Conservation (phyloP, 2,113 vertebrate species). For the Barbus barbus region DNA sequence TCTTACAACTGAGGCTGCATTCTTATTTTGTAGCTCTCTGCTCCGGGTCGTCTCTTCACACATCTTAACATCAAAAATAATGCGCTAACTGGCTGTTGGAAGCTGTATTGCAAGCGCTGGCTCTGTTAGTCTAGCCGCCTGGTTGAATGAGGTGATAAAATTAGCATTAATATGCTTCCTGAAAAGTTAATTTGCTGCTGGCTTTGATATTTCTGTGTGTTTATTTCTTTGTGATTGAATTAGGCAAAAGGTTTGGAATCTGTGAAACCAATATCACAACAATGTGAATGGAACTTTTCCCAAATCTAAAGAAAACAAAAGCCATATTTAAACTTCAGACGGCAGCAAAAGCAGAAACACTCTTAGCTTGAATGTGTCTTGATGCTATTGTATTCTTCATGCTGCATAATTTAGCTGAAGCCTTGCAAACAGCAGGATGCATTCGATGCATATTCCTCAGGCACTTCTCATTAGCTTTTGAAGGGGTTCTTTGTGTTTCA, state of each 20-base stretch:
- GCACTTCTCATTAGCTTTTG: slow-evolving; percentile 35
- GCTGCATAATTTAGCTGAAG: slow-evolving; percentile 46
- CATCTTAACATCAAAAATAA: slow-evolving; percentile 38
- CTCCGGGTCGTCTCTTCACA: slow-evolving; percentile 41
- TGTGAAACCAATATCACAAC: not conserved
- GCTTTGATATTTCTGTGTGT: slow-evolving; percentile 13
- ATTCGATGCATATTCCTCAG: slow-evolving; percentile 40
- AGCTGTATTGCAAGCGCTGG: not conserved
- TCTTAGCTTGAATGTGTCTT: not conserved
- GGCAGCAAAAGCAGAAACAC: not conserved
- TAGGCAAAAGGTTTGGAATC: not conserved
- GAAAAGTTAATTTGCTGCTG: not conserved
- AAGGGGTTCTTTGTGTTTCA: not conserved
- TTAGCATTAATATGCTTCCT: slow-evolving; percentile 5
- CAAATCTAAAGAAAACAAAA: slow-evolving; percentile 19
- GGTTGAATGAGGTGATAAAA: slow-evolving; percentile 3
- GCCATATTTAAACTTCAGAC: not conserved
- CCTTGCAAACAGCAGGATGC: slow-evolving; percentile 24
- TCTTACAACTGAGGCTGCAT: slow-evolving; percentile 50
- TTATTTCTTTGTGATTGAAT: slow-evolving; percentile 18
- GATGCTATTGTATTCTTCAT: not conserved
- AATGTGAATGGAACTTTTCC: not conserved
- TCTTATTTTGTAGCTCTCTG: slow-evolving; percentile 59
- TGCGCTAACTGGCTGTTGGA: slow-evolving; percentile 16
- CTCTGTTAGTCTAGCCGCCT: slow-evolving; percentile 22